Evolutionary conservation across 2,113 vertebrate species (phyloP).

Genomic region (Myanophis thanlyinensis): DNA sequence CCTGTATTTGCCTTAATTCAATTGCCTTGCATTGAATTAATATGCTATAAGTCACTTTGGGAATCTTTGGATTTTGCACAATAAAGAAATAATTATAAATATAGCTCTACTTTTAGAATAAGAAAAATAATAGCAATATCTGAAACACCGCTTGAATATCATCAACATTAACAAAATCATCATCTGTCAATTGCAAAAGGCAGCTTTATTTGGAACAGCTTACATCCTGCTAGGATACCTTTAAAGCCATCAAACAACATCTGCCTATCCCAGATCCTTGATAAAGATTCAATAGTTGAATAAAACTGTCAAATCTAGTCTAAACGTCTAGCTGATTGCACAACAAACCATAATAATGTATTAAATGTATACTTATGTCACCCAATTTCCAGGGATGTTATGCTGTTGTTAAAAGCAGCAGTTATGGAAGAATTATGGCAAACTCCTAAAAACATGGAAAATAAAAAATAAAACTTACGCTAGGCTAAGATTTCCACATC

Average conservation of each 20-base stretch:
- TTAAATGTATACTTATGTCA: neutral
- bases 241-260: neutral
- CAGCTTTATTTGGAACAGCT: neutral
- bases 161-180: neutral
- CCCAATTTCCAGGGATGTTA: neutral
- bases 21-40: neutral
- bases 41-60: neutral
- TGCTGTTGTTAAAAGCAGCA: neutral
- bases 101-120: neutral
- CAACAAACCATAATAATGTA: neutral
- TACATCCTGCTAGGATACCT: neutral
- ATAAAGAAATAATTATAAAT: neutral
- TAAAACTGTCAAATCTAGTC: neutral
- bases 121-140: neutral
- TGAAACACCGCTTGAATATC: neutral
- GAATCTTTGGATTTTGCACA: neutral
- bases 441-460: neutral
- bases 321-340: neutral
- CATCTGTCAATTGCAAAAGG: neutral
- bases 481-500: slow-evolving; percentile 71
- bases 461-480: slow-evolving; percentile 63
- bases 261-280: neutral
- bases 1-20: neutral
- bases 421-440: neutral
- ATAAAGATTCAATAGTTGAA: neutral